Evolutionary conservation across 2,797 vertebrate genomes (phyloP).

Genomic region (Sebastes vulpes): DNA sequence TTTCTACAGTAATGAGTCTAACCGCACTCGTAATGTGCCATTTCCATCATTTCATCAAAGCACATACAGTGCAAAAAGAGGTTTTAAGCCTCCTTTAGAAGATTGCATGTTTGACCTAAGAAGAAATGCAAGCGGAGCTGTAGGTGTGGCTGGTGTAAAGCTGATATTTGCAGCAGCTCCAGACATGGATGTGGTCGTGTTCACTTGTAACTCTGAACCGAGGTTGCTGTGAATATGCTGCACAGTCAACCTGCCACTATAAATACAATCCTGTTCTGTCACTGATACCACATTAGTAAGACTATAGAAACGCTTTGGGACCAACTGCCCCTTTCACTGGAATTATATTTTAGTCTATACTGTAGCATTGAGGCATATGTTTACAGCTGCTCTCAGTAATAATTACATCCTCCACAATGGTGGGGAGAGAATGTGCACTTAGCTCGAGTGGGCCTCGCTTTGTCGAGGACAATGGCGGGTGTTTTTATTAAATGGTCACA

Average conservation of each 20-base stretch:
- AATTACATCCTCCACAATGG: constrained; percentile 39
- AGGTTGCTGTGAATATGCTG: constrained; percentile 10
- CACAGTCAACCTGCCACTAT: constrained; percentile 16
- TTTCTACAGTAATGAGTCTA: constrained; percentile 43
- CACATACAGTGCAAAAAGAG: neutral
- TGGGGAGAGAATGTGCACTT: constrained; percentile 11
- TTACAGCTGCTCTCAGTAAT: constrained; percentile 46
- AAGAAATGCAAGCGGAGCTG: neutral
- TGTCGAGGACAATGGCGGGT: constrained; percentile 11
- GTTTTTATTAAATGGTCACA: constrained; percentile 47
- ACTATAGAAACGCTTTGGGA: constrained; percentile 25
- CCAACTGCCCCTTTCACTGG: constrained; percentile 17
- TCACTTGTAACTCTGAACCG: constrained; percentile 5
- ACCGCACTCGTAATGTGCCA: constrained; percentile 21
- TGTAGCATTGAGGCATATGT: constrained; percentile 24
- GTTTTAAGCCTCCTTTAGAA: constrained; percentile 13
- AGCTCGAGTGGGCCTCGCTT: neutral
- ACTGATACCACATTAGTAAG: constrained; percentile 15
- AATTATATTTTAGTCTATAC: constrained; percentile 21
- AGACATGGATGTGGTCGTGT: constrained; percentile 14
- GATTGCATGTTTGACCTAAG: constrained; percentile 35
- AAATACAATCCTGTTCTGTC: constrained; percentile 31
- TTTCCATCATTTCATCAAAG: constrained; percentile 35
- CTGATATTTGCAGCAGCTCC: constrained; percentile 28
- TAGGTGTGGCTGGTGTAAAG: constrained; percentile 18